These are phyloP conservation scores for Phenganax marumi DNA, from an alignment of 92 coral and sea anemone species.

Conservation along the genomic window DNA sequence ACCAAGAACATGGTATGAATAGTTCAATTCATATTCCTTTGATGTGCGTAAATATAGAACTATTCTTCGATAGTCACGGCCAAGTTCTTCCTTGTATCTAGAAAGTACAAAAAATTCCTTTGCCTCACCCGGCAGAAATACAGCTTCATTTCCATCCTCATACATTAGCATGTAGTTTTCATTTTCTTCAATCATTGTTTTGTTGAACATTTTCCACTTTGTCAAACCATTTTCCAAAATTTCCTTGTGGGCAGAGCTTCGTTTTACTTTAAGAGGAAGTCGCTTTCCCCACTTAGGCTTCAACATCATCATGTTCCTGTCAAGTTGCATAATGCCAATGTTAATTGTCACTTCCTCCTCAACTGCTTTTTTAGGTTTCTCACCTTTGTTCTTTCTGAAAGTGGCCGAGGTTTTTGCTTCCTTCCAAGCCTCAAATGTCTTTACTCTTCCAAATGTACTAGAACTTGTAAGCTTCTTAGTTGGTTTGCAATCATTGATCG, in stretches of 20 bases:
- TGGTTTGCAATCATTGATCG: background rate
- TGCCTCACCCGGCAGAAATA: constrained; percentile 51
- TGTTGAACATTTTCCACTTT: constrained; percentile 35
- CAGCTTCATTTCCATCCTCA: constrained; percentile 51
- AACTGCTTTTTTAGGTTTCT: constrained; percentile 22
- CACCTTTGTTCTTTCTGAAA: constrained; percentile 31
- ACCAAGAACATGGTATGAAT: constrained; percentile 23
- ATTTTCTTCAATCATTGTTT: constrained; percentile 31
- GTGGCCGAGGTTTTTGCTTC: constrained; percentile 32
- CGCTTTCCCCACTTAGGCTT: constrained; percentile 48
- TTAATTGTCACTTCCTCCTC: constrained; percentile 38
- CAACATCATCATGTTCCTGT: constrained; percentile 14
- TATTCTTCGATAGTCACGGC: constrained; percentile 49
- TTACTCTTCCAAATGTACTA: constrained; percentile 22
- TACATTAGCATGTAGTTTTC: constrained; percentile 49
- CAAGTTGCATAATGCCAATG: constrained; percentile 41
- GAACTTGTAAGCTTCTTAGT: background rate
- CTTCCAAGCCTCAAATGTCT: constrained; percentile 44
- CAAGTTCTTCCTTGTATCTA: constrained; percentile 48
- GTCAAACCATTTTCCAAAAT: constrained; percentile 38
- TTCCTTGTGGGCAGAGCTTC: constrained; percentile 27
- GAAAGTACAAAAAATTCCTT: constrained; percentile 46
- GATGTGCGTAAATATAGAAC: constrained; percentile 38
- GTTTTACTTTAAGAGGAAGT: constrained; percentile 39
- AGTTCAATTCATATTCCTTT: constrained; percentile 37